Conservation (phyloP, 2,888 invertebrate species). For the Zonitis immaculata region DNA sequence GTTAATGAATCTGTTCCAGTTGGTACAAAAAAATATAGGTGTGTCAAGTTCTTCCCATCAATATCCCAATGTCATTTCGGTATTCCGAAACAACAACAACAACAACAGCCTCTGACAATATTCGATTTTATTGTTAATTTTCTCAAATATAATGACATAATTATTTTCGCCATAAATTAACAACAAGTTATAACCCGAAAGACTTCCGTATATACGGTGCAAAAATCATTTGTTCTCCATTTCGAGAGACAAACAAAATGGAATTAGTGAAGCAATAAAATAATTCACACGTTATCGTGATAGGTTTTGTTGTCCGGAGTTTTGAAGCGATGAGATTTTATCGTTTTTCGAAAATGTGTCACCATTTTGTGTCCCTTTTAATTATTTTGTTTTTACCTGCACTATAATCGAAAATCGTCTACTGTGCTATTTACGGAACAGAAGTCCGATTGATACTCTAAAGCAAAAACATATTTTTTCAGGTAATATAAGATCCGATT, state of each 20-base stretch:
- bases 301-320: no score
- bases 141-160: no score
- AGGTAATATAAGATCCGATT: no score
- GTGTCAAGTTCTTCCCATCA: background rate
- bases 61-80: background rate
- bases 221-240: background rate
- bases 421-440: background rate
- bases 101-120: no score
- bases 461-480: no score
- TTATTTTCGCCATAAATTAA: background rate
- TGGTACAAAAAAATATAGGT: background rate
- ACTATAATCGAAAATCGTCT: background rate
- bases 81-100: background rate
- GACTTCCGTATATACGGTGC: background rate
- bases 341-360: no score
- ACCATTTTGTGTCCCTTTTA: background rate
- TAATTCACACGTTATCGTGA: background rate
- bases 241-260: background rate
- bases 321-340: no score
- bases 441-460: no score
- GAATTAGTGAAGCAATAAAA: background rate
- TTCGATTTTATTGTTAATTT: no score
- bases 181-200: background rate
- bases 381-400: background rate
- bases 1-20: background rate